Evolutionary conservation across 2,113 vertebrate species (phyloP).

Genomic region (Xenopus borealis): DNA sequence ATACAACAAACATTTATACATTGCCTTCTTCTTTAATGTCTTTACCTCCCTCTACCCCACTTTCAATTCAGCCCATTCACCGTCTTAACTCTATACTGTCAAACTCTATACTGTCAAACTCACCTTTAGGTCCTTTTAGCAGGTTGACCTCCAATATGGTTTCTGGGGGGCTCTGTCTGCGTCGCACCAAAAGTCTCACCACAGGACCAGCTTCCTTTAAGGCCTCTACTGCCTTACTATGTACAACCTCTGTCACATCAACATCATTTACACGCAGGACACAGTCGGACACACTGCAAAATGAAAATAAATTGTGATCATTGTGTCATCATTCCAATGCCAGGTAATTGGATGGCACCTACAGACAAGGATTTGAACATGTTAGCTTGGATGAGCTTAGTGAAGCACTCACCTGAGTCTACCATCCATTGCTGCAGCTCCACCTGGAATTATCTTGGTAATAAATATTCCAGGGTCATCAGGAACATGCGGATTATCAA

Average conservation of each 20-base stretch:
- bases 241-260: conserved; percentile 94
- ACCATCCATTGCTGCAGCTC: conserved; percentile 96
- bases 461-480: conserved; percentile 98
- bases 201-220: conserved; percentile 96
- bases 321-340: too few relatives aligned
- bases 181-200: conserved; percentile 90
- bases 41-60: too few relatives aligned
- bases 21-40: too few relatives aligned
- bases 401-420: conserved; percentile 80
- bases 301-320: too few relatives aligned
- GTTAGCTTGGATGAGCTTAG: too few relatives aligned
- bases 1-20: too few relatives aligned
- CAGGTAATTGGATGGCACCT: too few relatives aligned
- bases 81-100: neutral
- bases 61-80: too few relatives aligned
- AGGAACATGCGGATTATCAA: conserved; percentile 95
- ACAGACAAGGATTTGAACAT: too few relatives aligned
- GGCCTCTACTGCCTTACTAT: conserved; percentile 95
- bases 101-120: neutral
- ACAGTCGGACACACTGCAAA: conserved; percentile 91
- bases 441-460: conserved; percentile 97
- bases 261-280: conserved; percentile 96
- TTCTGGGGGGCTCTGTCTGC: conserved; percentile 91
- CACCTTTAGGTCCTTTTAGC: conserved; percentile 98
- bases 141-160: conserved; percentile 95